Percentiles rank a stretch among this genome's conserved stretches.
phyloP scores from a whole-genome alignment of 2,888 invertebrate genomes.

The Hydrotaea diabolus region DNA sequence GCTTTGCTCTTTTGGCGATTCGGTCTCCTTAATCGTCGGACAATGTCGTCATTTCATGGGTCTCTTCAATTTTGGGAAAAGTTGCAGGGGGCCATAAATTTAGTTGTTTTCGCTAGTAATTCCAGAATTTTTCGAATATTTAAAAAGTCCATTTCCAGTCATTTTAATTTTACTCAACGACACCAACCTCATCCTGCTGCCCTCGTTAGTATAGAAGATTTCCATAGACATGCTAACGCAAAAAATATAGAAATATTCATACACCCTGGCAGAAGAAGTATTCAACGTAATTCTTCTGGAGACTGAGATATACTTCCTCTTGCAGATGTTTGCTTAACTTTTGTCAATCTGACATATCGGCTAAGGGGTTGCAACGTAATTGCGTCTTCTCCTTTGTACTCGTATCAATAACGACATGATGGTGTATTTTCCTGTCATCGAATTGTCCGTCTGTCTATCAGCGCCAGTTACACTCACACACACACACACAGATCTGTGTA shows the following conservation, averaged over 20 bases:
- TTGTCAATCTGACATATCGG: constrained; percentile 10
- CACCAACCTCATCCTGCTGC: too few species aligned
- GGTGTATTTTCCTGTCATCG: background rate
- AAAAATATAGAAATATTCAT: constrained; percentile 8
- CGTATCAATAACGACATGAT: too few species aligned
- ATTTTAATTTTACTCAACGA: too few species aligned
- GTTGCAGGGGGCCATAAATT: too few species aligned
- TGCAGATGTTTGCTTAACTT: constrained; percentile 62
- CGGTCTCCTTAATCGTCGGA: too few species aligned
- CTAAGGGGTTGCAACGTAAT: background rate
- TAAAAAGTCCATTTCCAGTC: too few species aligned
- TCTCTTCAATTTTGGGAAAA: too few species aligned
- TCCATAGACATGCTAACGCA: background rate
- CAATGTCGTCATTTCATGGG: too few species aligned
- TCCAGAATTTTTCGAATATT: too few species aligned
- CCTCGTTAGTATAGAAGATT: background rate
- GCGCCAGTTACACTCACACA: background rate
- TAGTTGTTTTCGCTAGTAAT: too few species aligned
- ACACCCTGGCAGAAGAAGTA: background rate
- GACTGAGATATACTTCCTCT: constrained; percentile 23
- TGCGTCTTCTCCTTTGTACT: background rate
- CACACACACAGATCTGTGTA: background rate
- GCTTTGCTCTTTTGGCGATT: too few species aligned
- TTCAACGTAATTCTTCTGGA: constrained; percentile 20
- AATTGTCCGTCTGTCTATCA: background rate